These are phyloP conservation scores for Plagiodera versicolora DNA, from an alignment of 2,888 invertebrate species.

Conservation along the genomic window DNA sequence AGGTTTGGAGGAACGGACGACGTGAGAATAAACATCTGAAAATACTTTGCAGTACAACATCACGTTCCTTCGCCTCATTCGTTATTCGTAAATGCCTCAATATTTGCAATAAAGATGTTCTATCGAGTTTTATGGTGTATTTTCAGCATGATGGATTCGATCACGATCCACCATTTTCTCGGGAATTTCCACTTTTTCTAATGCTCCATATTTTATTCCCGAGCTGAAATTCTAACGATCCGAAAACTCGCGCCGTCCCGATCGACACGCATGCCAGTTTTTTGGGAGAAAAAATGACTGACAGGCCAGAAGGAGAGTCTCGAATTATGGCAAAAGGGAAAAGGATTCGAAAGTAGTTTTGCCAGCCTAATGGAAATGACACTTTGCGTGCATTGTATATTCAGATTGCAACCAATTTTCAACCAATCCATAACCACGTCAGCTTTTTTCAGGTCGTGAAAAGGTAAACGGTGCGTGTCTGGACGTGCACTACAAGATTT, in stretches of 20 bases:
- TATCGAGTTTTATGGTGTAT: slow-evolving; percentile 22
- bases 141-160: slow-evolving; percentile 23
- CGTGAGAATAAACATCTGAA: background rate
- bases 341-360: no score
- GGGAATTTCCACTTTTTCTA: background rate
- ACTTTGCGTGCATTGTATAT: background rate
- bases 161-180: slow-evolving; percentile 20
- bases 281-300: no score
- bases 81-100: slow-evolving; percentile 4
- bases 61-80: background rate
- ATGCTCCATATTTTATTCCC: background rate
- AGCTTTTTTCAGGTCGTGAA: no score
- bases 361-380: background rate
- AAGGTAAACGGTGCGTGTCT: no score
- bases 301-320: no score
- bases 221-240: no score
- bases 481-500: no score
- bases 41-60: background rate
- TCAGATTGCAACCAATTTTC: background rate
- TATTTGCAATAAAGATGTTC: slow-evolving; percentile 17
- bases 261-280: no score
- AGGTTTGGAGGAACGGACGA: background rate
- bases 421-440: background rate
- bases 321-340: no score
- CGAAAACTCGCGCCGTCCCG: no score